phyloP scores from a whole-genome alignment of 2,888 invertebrate genomes.

The Drosophila paramelanica region DNA sequence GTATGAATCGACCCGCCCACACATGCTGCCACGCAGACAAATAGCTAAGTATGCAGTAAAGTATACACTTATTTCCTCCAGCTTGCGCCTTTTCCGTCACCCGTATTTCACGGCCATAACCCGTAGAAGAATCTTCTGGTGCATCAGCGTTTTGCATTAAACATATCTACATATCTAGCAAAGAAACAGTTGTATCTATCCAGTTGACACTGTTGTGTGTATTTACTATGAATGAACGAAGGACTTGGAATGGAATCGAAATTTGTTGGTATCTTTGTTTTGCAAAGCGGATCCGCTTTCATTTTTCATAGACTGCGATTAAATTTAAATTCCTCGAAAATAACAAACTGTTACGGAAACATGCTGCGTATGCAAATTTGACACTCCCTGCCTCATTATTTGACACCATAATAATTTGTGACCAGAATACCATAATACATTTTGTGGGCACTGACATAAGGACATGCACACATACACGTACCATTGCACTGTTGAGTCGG shows the following conservation, averaged over 20 bases:
- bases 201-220: slow-evolving; percentile 35
- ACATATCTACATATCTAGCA: slow-evolving; percentile 28
- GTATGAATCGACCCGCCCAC: slow-evolving; percentile 18
- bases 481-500: slow-evolving; percentile 17
- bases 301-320: slow-evolving; percentile 56
- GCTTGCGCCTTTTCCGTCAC: slow-evolving; percentile 10
- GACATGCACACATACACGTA: not conserved
- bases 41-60: slow-evolving; percentile 41
- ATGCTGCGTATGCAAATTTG: slow-evolving; percentile 77
- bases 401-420: slow-evolving; percentile 74
- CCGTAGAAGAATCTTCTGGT: slow-evolving; percentile 16
- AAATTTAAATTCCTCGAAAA: slow-evolving; percentile 68
- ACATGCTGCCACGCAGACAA: slow-evolving; percentile 24
- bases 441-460: slow-evolving; percentile 29
- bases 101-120: not conserved
- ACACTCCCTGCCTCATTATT: slow-evolving; percentile 78
- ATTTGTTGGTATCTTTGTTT: slow-evolving; percentile 26
- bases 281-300: slow-evolving; percentile 26
- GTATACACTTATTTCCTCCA: slow-evolving; percentile 46
- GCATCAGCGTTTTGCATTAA: slow-evolving; percentile 58
- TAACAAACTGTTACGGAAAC: slow-evolving; percentile 61
- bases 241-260: slow-evolving; percentile 2
- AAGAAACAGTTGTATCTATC: slow-evolving; percentile 22
- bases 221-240: slow-evolving; percentile 24
- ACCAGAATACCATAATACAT: slow-evolving; percentile 47